Conservation (phyloP, 2,113 vertebrate genomes). For the Alosa alosa region DNA sequence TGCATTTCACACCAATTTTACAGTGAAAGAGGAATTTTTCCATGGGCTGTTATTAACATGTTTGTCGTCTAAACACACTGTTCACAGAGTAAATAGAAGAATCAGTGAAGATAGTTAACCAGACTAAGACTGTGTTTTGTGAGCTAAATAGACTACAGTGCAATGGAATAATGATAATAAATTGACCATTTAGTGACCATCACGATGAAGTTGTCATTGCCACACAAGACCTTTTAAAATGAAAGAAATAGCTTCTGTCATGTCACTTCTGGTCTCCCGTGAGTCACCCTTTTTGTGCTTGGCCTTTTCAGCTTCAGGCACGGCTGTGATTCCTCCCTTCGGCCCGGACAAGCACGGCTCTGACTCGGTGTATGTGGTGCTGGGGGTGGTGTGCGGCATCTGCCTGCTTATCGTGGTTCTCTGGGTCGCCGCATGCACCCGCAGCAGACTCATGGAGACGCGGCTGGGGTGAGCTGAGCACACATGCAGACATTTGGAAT, state of each 20-base stretch:
- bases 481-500: background rate
- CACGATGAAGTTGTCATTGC: background rate
- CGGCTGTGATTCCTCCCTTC: conserved; percentile 66
- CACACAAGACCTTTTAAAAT: background rate
- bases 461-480: conserved; percentile 76
- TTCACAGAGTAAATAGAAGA: background rate
- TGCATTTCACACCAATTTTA: background rate
- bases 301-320: background rate
- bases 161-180: no score
- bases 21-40: background rate
- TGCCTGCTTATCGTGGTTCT: conserved; percentile 74
- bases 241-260: background rate
- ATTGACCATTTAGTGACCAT: background rate
- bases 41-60: background rate
- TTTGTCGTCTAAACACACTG: background rate
- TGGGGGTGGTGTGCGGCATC: conserved; percentile 76
- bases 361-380: conserved; percentile 67
- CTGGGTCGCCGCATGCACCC: conserved; percentile 70
- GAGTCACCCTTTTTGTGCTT: background rate
- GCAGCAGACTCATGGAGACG: conserved; percentile 70
- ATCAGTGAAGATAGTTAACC: background rate
- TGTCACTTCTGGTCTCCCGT: background rate
- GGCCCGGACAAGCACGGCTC: conserved; percentile 66
- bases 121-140: background rate
- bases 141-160: no score